Conservation (phyloP, 2,113 vertebrate genomes). For the Brachyistius frenatus region DNA sequence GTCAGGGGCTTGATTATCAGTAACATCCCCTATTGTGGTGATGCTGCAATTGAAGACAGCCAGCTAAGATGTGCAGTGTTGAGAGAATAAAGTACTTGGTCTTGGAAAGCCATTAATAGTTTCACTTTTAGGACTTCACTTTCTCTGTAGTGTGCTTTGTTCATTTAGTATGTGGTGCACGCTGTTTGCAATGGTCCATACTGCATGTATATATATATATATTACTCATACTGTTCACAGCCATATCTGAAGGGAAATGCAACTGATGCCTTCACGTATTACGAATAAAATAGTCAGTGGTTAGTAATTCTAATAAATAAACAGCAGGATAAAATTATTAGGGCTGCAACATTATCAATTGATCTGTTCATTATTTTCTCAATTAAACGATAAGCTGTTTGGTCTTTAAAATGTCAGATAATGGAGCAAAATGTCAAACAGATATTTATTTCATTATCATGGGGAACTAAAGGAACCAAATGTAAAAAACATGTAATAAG, state of each 20-base stretch:
- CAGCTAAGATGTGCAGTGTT: conserved; percentile 69
- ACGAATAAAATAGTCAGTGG: not conserved
- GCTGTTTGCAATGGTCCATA: conserved; percentile 11
- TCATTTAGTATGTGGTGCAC: conserved; percentile 11
- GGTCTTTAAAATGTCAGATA: too few species aligned
- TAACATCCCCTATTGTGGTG: conserved; percentile 82
- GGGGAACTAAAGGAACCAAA: too few species aligned
- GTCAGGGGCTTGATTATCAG: conserved; percentile 83
- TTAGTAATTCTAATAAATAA: not conserved
- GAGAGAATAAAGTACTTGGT: conserved; percentile 76
- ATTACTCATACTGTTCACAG: not conserved
- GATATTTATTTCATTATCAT: too few species aligned
- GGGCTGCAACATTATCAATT: too few species aligned
- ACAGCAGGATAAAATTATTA: not conserved
- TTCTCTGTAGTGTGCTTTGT: conserved; percentile 55
- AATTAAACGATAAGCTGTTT: too few species aligned
- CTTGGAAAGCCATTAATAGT: conserved; percentile 73
- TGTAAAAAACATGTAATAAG: too few species aligned
- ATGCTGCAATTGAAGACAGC: conserved; percentile 79
- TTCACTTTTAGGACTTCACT: conserved; percentile 71
- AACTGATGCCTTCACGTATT: not conserved
- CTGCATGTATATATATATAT: not conserved
- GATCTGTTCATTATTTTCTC: too few species aligned
- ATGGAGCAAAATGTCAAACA: too few species aligned
- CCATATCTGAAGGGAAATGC: not conserved